These are phyloP conservation scores for Vulpes ferrilata DNA, from an alignment of 2,113 vertebrate species.

Conservation along the genomic window DNA sequence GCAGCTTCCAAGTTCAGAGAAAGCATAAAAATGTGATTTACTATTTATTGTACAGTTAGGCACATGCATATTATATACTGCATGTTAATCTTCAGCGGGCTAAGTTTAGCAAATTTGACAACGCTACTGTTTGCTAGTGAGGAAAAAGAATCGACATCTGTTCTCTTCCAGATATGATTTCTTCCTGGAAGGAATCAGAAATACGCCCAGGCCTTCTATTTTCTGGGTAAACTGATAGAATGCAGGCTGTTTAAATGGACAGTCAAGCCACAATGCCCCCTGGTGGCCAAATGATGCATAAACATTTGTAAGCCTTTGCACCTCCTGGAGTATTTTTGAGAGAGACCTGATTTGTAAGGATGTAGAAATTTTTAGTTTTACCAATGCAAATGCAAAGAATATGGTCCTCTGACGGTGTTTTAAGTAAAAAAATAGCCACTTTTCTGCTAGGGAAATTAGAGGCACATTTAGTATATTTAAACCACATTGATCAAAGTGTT, in stretches of 20 bases:
- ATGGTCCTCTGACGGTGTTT: neutral
- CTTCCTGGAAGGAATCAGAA: conserved; percentile 75
- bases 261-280: conserved; percentile 93
- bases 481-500: neutral
- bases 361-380: neutral
- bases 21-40: conserved; percentile 83
- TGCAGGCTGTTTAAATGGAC: conserved; percentile 79
- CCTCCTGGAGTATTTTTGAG: neutral
- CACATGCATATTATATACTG: conserved; percentile 74
- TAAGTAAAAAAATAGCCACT: neutral
- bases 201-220: conserved; percentile 52
- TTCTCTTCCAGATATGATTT: conserved; percentile 80
- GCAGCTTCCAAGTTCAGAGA: conserved; percentile 61
- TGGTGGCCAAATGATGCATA: conserved; percentile 85
- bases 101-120: conserved; percentile 84
- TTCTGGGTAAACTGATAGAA: conserved; percentile 66
- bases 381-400: conserved; percentile 13
- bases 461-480: neutral
- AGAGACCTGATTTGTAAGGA: conserved; percentile 35
- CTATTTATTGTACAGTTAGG: conserved; percentile 71
- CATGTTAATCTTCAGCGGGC: conserved; percentile 80
- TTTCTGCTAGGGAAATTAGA: neutral
- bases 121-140: conserved; percentile 62
- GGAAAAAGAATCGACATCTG: conserved; percentile 79
- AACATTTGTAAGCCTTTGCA: neutral